phyloP scores from a whole-genome alignment of 2,888 invertebrate genomes.

The Andrena fulva region DNA sequence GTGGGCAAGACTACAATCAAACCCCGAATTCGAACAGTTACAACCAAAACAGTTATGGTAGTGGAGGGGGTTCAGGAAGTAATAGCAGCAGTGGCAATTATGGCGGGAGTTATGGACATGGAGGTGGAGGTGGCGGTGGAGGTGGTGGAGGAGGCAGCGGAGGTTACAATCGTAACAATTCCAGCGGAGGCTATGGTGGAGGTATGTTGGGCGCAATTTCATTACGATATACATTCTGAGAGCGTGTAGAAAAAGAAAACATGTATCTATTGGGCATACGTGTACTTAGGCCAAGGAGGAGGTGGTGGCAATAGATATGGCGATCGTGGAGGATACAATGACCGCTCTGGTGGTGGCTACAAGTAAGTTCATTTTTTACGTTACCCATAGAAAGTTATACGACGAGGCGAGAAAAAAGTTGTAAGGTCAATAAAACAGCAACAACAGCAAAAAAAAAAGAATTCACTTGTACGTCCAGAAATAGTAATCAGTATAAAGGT shows the following conservation, averaged over 20 bases:
- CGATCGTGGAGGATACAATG: slow-evolving; percentile 86
- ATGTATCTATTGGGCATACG: neutral
- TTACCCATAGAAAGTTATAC: slow-evolving; percentile 36
- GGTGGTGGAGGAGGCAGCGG: slow-evolving; percentile 79
- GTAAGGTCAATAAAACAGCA: slow-evolving; percentile 25
- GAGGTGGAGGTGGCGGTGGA: slow-evolving; percentile 75
- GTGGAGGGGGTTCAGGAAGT: slow-evolving; percentile 84
- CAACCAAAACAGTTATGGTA: slow-evolving; percentile 77
- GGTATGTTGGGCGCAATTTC: slow-evolving; percentile 49
- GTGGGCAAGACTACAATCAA: slow-evolving; percentile 77
- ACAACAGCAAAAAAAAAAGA: neutral
- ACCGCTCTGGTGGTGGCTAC: slow-evolving; percentile 83
- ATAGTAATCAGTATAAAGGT: slow-evolving; percentile 60
- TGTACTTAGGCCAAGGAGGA: slow-evolving; percentile 85
- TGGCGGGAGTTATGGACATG: slow-evolving; percentile 82
- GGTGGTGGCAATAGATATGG: slow-evolving; percentile 81
- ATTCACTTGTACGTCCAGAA: slow-evolving; percentile 50
- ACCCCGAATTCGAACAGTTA: slow-evolving; percentile 77
- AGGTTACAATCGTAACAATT: slow-evolving; percentile 83
- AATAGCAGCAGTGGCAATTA: slow-evolving; percentile 85
- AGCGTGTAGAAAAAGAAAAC: neutral
- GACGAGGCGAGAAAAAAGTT: slow-evolving; percentile 54
- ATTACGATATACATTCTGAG: neutral
- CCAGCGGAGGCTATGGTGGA: slow-evolving; percentile 76
- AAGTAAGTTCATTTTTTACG: slow-evolving; percentile 81